These are phyloP conservation scores for Agrochola macilenta DNA, from an alignment of 2,888 invertebrate species.

Conservation along the genomic window DNA sequence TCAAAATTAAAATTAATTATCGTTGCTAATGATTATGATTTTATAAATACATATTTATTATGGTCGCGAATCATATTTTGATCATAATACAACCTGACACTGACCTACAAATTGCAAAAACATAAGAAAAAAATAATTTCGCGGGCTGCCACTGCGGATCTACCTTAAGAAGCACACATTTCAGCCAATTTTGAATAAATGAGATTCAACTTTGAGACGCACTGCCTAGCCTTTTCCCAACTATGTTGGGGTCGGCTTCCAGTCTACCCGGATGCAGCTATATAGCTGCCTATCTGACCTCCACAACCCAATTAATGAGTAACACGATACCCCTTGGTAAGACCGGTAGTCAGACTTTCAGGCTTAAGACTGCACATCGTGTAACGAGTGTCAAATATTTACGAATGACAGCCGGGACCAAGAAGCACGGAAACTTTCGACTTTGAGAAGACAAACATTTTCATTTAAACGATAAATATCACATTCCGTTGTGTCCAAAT, in stretches of 20 bases:
- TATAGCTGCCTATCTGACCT: not conserved
- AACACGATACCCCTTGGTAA: not conserved
- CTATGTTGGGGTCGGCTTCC: not conserved
- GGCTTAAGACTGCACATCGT: not conserved
- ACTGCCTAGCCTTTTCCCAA: not conserved
- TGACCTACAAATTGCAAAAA: too few species aligned
- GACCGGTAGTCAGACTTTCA: not conserved
- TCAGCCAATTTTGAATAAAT: not conserved
- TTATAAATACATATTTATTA: too few species aligned
- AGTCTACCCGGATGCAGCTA: not conserved
- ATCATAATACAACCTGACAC: too few species aligned
- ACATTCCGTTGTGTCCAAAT: constrained; percentile 19
- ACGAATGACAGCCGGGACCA: not conserved
- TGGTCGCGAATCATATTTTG: too few species aligned
- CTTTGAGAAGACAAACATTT: not conserved
- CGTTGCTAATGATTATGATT: too few species aligned
- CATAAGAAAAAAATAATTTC: too few species aligned
- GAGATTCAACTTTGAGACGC: not conserved
- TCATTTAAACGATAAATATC: not conserved
- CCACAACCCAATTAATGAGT: not conserved
- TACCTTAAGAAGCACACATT: not conserved
- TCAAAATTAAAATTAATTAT: constrained; percentile 9
- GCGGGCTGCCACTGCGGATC: too few species aligned
- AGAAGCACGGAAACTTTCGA: not conserved
- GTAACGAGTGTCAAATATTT: not conserved